phyloP scores from a whole-genome alignment of 2,797 vertebrate genomes.

The Dryobates pubescens region DNA sequence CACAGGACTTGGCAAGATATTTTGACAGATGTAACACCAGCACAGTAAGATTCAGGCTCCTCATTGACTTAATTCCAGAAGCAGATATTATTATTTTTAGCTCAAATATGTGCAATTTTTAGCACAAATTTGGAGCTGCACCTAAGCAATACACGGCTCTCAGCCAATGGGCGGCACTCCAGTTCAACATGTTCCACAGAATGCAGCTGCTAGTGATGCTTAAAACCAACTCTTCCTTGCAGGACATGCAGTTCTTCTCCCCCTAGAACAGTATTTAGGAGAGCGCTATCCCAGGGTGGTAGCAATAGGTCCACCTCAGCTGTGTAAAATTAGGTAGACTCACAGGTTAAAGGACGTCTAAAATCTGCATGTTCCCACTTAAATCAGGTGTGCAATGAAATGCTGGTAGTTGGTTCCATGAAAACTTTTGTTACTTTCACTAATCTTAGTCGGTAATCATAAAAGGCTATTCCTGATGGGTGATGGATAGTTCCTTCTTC shows the following conservation, averaged over 20 bases:
- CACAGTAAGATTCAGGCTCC: conserved; percentile 11
- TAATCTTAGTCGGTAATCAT: background rate
- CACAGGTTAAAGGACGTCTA: background rate
- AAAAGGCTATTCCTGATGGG: background rate
- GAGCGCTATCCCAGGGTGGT: background rate
- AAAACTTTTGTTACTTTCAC: background rate
- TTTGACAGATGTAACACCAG: conserved; percentile 42
- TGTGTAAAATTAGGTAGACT: background rate
- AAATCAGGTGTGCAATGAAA: background rate
- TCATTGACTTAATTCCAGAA: conserved; percentile 50
- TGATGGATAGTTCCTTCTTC: background rate
- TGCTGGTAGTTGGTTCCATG: background rate
- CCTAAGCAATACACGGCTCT: conserved; percentile 39
- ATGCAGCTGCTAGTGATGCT: background rate
- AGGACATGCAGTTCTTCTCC: background rate
- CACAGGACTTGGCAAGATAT: conserved; percentile 16
- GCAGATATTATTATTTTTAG: background rate
- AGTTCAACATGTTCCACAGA: conserved; percentile 35
- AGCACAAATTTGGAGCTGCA: conserved; percentile 20
- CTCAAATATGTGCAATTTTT: background rate
- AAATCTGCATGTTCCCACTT: background rate
- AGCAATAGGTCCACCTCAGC: background rate
- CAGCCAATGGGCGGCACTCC: conserved; percentile 43
- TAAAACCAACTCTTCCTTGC: background rate
- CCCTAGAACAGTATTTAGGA: background rate